Conservation (phyloP, 2,888 invertebrate genomes). For the Pteria penguin region DNA sequence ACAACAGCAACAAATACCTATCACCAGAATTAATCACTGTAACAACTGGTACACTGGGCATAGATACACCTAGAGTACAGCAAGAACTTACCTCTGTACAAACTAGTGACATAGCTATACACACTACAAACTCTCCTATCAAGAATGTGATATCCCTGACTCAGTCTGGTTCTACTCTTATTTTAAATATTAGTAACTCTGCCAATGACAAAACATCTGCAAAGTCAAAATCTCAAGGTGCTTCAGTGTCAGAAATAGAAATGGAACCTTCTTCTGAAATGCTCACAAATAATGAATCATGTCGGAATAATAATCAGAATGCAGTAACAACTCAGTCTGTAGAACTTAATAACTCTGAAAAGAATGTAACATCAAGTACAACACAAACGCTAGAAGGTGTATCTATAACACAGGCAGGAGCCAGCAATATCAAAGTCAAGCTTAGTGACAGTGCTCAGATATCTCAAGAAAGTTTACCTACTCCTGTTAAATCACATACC, state of each 20-base stretch:
- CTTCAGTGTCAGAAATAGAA: neutral
- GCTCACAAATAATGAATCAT: neutral
- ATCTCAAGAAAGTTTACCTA: too few relatives aligned
- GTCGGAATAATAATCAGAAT: neutral
- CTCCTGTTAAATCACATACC: too few relatives aligned
- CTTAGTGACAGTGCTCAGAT: neutral
- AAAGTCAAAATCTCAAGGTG: neutral
- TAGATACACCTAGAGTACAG: too few relatives aligned
- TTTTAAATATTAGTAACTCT: neutral
- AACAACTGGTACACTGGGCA: too few relatives aligned
- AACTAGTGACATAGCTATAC: too few relatives aligned
- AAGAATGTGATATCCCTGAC: neutral
- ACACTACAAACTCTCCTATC: neutral
- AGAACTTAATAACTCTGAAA: neutral
- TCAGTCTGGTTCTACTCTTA: neutral
- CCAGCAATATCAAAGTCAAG: neutral
- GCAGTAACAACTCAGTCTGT: neutral
- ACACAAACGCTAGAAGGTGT: neutral
- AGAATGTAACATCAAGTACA: neutral
- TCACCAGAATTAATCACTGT: too few relatives aligned
- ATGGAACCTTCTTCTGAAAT: neutral
- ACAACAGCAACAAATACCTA: too few relatives aligned
- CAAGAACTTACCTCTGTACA: too few relatives aligned
- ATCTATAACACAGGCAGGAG: neutral
- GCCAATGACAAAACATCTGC: neutral